Evolutionary conservation across 2,888 invertebrate genomes (phyloP).

Genomic region (Melanargia galathea): DNA sequence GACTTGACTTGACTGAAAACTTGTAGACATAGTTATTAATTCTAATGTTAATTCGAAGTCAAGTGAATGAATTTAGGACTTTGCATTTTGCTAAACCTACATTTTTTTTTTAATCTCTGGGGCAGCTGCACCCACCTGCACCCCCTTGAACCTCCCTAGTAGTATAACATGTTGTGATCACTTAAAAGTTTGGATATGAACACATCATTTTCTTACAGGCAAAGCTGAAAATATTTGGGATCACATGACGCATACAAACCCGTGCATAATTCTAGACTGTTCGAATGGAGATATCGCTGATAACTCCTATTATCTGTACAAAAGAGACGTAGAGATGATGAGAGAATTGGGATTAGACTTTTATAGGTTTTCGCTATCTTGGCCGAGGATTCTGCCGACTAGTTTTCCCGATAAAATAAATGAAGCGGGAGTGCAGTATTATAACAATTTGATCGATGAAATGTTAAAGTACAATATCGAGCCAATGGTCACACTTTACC

Average conservation of each 20-base stretch:
- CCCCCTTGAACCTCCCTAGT: too few species aligned
- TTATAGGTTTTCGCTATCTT: conserved; percentile 81
- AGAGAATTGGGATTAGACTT: conserved; percentile 61
- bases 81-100: too few species aligned
- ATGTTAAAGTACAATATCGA: conserved; percentile 77
- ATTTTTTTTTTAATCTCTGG: too few species aligned
- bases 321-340: conserved; percentile 69
- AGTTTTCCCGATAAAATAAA: conserved; percentile 76
- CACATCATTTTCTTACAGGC: conserved; percentile 47
- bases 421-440: conserved; percentile 52
- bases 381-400: conserved; percentile 82
- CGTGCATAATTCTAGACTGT: conserved; percentile 71
- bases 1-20: too few species aligned
- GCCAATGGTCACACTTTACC: conserved; percentile 76
- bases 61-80: too few species aligned
- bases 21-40: too few species aligned
- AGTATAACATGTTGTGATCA: background rate
- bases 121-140: too few species aligned
- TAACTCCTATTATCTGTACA: conserved; percentile 80
- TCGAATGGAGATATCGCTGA: conserved; percentile 80
- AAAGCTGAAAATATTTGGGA: conserved; percentile 83
- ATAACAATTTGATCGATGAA: conserved; percentile 69
- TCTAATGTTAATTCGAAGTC: too few species aligned
- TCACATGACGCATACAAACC: conserved; percentile 64
- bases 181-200: background rate